Evolutionary conservation across 1,140 invertebrate genomes (phyloP), one percentile per base, ranked within the genome.

Genomic region (Anastrepha ludens): DNA sequence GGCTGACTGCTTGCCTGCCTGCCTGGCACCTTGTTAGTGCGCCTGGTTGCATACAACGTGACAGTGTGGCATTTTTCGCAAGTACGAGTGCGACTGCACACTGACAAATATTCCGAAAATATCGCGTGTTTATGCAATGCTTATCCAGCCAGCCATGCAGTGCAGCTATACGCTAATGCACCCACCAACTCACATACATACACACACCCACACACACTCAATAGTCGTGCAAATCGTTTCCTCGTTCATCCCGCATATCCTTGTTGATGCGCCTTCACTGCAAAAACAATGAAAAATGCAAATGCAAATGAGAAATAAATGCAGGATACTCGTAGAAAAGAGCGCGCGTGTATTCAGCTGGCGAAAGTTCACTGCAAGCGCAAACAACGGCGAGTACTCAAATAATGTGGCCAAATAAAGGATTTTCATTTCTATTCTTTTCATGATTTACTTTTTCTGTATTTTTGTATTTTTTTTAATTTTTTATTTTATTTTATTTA

Each of bases 231-330:
- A 29, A 29, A 1, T 29, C 17, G 41, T 3, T 11, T 55, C 41
- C 70, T 20, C 7, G 9, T 29, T 29, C 29, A 29, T 29, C 29
- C n/a, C 44, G 15, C 5, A 11, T 39, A 41, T 41, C 3, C 17
- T 62, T 47, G 60, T 44, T 50, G 29, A 11, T 6, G 4, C 8
- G 15, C 86, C 3, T n/a, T 41, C 29, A 29, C 0, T 67, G 47
- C n/a, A 67, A 87, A 86, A 91, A 92, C 90, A 92, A 92, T 92
- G 90, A 92, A 92, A 92, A 92, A 92, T 92, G 90, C 91, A 81
- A 81, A 92, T 92, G 91, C 90, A 92, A 92, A 92, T 92, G 91
- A 92, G 92, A 92, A 92, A 92, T 92, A 92, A 92, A 92, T 92
- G 91, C 91, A 92, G 90, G 91, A 86, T 74, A 67, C 74, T 29